Percentiles rank a stretch among this genome's conserved stretches.
phyloP scores from a whole-genome alignment of 2,888 invertebrate species.

The Machimus atricapillus region DNA sequence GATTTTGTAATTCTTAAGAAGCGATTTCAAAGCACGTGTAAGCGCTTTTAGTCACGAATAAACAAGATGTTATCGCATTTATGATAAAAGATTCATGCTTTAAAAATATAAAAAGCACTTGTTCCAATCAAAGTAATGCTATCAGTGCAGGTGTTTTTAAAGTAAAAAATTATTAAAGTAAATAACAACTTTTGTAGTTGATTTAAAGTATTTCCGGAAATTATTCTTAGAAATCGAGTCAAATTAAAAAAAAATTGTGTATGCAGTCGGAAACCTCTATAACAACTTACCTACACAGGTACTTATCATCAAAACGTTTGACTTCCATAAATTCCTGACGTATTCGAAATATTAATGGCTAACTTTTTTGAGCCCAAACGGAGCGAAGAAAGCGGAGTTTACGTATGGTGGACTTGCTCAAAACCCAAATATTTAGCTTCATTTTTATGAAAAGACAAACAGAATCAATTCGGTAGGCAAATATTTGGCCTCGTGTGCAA shows the following conservation, averaged over 20 bases:
- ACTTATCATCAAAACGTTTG: background rate
- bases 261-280: background rate
- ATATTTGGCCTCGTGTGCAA: conserved; percentile 39
- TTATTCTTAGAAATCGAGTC: background rate
- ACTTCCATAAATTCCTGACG: background rate
- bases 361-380: background rate
- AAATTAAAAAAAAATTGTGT: background rate
- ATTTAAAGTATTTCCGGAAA: background rate
- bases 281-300: background rate
- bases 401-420: background rate
- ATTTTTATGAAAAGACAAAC: conserved; percentile 46
- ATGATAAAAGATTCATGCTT: background rate
- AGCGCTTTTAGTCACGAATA: background rate
- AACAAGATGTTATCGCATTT: background rate
- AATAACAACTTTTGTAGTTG: background rate
- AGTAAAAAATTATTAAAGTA: background rate
- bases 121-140: background rate
- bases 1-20: background rate
- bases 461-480: conserved; percentile 45
- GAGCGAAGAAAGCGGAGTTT: background rate
- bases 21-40: background rate
- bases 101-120: background rate
- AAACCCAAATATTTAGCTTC: conserved; percentile 37
- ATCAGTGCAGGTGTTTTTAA: background rate
- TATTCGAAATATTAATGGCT: background rate